Evolutionary conservation across 2,797 vertebrate genomes (phyloP).

Genomic region (Aeoliscus strigatus): DNA sequence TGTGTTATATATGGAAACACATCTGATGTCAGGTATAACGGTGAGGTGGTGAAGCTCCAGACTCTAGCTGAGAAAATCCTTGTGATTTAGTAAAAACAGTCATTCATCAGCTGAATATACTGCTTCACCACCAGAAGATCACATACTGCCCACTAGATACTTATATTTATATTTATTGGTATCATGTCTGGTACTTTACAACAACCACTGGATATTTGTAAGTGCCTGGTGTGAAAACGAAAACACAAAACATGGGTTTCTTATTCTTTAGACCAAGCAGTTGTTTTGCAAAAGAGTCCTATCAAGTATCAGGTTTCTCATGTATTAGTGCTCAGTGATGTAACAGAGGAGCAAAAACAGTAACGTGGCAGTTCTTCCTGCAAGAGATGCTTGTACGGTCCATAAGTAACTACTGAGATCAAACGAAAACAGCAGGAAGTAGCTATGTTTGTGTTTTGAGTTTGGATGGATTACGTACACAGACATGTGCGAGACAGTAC

Average conservation of each 20-base stretch:
- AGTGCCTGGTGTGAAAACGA: constrained; percentile 32
- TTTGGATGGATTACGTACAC: constrained; percentile 37
- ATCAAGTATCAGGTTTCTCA: constrained; percentile 27
- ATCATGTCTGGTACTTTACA: constrained; percentile 38
- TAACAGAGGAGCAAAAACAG: constrained; percentile 4
- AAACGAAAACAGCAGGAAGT: constrained; percentile 24
- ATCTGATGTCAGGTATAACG: constrained; percentile 11
- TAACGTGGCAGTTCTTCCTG: constrained; percentile 1
- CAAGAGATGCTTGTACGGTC: constrained; percentile 12
- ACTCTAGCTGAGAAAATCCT: constrained; percentile 20
- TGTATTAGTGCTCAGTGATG: constrained; percentile 11
- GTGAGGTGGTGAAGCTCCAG: constrained; percentile 4
- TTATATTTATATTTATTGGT: constrained; percentile 2
- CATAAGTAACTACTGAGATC: constrained; percentile 8
- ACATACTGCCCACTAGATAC: background rate
- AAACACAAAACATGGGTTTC: constrained; percentile 19
- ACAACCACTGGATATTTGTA: constrained; percentile 31
- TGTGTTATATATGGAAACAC: constrained; percentile 42
- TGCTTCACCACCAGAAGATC: background rate
- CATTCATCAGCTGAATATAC: too few species aligned
- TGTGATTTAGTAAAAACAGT: constrained; percentile 2
- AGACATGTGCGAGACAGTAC: constrained; percentile 36
- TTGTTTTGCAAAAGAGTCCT: constrained; percentile 3
- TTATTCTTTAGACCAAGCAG: constrained; percentile 7
- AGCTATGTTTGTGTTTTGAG: constrained; percentile 15